Base-by-base conservation (phyloP, 2,888 invertebrate genomes). In the Ectemnius cavifrons region DNA sequence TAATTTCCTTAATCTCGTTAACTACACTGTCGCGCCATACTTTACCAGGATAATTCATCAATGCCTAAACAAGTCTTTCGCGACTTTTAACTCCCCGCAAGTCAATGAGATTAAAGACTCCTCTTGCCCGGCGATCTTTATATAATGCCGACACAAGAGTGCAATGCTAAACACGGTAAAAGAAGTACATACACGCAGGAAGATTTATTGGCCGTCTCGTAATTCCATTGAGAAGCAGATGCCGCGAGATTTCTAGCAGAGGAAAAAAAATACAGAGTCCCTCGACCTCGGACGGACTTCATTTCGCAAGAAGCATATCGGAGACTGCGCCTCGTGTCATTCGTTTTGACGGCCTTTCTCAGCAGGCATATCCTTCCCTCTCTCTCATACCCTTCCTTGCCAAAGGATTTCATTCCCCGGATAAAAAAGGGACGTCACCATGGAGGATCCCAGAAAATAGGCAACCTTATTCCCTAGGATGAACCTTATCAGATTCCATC, bases 401-500 rank as follows among this genome's bases (percentile, higher is more conserved):
- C 56, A 62, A 52, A 49, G 18, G 6, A 16, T 16, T 47, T 45
- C 58, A 57, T 23, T 57, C n/a, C 49, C 68, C 27, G 67, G 62
- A 37, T 37, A 65, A 75, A 71, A 68, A 16, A 60, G 47, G 63
- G 69, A 47, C 59, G 3, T 46, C 46, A 56, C 37, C 49, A 63
- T 68, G 63, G 66, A 58, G 18, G 18, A 66, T 23, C 47, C 70
- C 58, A 64, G 47, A 71, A 78, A 23, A 64, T 64, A 63, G 60
- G 63, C 28, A 18, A 23, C 28, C 37, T 66, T 57, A 45, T 73
- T 62, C 59, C 27, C 27, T 23, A 59, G 62, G 68, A 73, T 65
- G 56, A 47, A 56, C 16, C 61, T 61, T 77, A 65, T 75, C 73
- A 58, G 64, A 75, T 75, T 68, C 59, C 71, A 62, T 62, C 56